phyloP scores from a whole-genome alignment of 1,140 invertebrate species.

The Agraylea sexmaculata region DNA sequence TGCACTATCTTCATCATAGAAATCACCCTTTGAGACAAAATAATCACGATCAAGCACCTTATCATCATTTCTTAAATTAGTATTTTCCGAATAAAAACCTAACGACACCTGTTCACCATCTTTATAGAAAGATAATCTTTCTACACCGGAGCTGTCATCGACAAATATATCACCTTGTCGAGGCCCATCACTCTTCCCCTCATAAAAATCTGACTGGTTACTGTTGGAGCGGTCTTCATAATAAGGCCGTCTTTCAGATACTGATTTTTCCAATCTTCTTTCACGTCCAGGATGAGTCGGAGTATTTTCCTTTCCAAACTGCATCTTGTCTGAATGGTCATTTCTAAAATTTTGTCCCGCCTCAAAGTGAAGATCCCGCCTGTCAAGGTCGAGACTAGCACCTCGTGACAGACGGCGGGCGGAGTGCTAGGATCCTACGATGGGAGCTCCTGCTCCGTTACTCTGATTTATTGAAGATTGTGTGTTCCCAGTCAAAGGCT shows the following conservation, averaged over 20 bases:
- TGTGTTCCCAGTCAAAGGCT: no score
- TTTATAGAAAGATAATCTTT: constrained; percentile 14
- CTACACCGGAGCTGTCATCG: constrained; percentile 7
- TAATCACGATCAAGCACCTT: no score
- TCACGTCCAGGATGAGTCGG: background rate
- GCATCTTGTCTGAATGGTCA: constrained; percentile 3
- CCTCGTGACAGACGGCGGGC: constrained; percentile 11
- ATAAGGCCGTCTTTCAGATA: constrained; percentile 11
- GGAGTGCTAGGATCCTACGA: constrained; percentile 10
- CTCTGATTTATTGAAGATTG: no score
- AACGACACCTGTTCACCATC: constrained; percentile 17
- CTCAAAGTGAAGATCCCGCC: background rate
- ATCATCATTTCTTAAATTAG: no score
- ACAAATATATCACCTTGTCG: constrained; percentile 8
- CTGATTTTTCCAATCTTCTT: constrained; percentile 16
- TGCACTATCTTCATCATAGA: no score
- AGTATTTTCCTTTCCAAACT: constrained; percentile 5
- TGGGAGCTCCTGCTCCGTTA: constrained; percentile 5
- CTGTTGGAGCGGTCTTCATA: background rate
- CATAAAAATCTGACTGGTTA: constrained; percentile 5
- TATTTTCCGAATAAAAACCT: no score
- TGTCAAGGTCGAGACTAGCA: constrained; percentile 14
- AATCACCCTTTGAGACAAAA: no score
- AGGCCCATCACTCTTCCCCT: no score
- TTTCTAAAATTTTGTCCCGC: constrained; percentile 9